These are phyloP conservation scores for Aspidapion aeneum DNA, from an alignment of 2,888 invertebrate genomes.

Conservation along the genomic window DNA sequence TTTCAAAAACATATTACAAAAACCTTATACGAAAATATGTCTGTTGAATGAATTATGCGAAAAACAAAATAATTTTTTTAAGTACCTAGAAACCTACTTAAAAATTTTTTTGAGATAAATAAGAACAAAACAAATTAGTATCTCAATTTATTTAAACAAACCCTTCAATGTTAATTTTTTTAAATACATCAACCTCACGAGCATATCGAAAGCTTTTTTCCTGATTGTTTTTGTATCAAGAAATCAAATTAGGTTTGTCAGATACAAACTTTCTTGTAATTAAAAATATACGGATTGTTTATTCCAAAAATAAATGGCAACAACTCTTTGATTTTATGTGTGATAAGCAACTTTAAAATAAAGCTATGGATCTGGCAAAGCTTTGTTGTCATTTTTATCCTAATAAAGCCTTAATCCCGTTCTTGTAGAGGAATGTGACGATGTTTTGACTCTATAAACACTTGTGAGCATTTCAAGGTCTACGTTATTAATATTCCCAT, in stretches of 20 bases:
- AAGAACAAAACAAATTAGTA: too few species aligned
- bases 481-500: too few species aligned
- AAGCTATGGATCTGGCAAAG: conserved; percentile 54
- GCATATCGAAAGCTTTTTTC: conserved; percentile 58
- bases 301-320: conserved; percentile 59
- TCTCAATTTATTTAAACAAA: conserved; percentile 29
- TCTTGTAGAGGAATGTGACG: conserved; percentile 49
- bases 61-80: too few species aligned
- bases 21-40: too few species aligned
- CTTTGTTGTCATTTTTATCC: conserved; percentile 29
- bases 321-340: too few species aligned
- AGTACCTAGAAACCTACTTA: too few species aligned
- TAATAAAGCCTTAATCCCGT: conserved; percentile 34
- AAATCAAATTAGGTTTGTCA: conserved; percentile 63
- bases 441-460: conserved; percentile 53
- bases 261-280: conserved; percentile 34
- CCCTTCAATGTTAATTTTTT: conserved; percentile 51
- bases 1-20: too few species aligned
- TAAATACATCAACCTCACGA: conserved; percentile 57
- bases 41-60: too few species aligned
- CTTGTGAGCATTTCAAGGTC: conserved; percentile 50
- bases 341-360: conserved; percentile 61
- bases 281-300: conserved; percentile 55
- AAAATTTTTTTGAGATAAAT: too few species aligned
- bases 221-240: conserved; percentile 52